Base-by-base conservation (phyloP, 2,113 vertebrate species). In the Mobula hypostoma region DNA sequence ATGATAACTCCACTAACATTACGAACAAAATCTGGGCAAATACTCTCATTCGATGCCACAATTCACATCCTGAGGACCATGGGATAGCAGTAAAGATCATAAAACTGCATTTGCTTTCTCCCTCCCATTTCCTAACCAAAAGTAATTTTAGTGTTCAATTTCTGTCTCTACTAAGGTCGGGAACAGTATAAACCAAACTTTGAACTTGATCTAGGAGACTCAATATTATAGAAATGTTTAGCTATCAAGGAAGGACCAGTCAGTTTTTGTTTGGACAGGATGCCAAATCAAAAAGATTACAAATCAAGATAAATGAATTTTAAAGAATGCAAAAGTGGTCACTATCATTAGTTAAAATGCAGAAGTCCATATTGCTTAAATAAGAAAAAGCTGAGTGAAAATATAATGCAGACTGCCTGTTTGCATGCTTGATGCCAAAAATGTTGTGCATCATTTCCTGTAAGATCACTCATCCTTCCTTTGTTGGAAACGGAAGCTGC, bases 401-500 rank as follows among this genome's bases (percentile, higher is more conserved):
- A 97, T 96, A 95, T 94, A 96, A 96, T 95, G 95, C 95, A 96
- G 70, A 96, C 95, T 96, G 94, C 96, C 95, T 95, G 95, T 95
- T 95, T 96, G 96, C 96, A 96, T 96, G 96, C 96, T 96, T 96
- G 95, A 96, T 95, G 94, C 94, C 96, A 96, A 96, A 96, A 96
- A 95, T 95, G 94, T 95, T 95, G 95, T 95, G 94, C 95, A 95
- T 96, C 95, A 95, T 90, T 96, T 97, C 96, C 97, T 96, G 95
- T 70, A 95, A 95, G 95, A 95, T 95, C 95, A 94, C 95, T 96
- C 96, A 95, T 95, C 96, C 95, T 96, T 96, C 95, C 95, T 95
- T 94, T 95, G 74, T 94, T 63, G 68, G 91, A 93, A 93, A 93
- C 91, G 91, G 93, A 95, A 94, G 94, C 94, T 94, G 94, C 94